Evolutionary conservation across 92 coral and sea anemone species (phyloP), one percentile per base, ranked within the genome.

Genomic region (Bergia puertoricense): DNA sequence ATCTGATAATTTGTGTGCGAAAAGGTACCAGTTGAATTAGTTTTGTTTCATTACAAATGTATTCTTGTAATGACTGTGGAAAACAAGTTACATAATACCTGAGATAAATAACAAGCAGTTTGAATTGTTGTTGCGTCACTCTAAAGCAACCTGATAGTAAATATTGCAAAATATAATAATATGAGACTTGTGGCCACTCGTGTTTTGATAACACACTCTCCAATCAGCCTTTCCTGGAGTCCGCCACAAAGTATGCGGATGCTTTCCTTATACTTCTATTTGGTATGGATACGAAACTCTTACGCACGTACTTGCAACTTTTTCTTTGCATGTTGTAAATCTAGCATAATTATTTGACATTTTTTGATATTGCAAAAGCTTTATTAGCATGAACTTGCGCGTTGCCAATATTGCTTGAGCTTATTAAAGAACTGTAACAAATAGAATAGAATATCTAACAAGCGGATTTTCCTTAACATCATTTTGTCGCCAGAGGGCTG

Each of bases 211-310:
- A 43, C 44, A 1, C 16, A 57, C 20, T 36, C 50, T 36, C 5
- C 46, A 56, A 39, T 7, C 15, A 46, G 73, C 20, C 43, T 57
- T 80, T 80, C 85, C 85, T 80, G 85, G 50, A 80, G 4, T 38
- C 40, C 50, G 22, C 85, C 85, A 57, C 85, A 59, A 59, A 57
- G 72, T 38, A 80, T 80, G 85, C 85, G 85, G 85, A 80, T 80
- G 72, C 65, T 38, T 80, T 30, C 22, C 15, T 7, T 45, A 5
- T 18, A 44, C 37, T 4, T 2, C 48, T 8, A 20, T n/a, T 30
- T 48, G 5, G 22, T 8, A 9, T 22, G 20, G 15, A 79, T 6
- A 10, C 6, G 16, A 76, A 76, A 41, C n/a, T 38, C 38, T 15
- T 23, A 8, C 59, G 37, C 66, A 23, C n/a, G 15, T 1, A 14